Base-by-base conservation (phyloP, 2,888 invertebrate species). In the Brachylomia viminalis region DNA sequence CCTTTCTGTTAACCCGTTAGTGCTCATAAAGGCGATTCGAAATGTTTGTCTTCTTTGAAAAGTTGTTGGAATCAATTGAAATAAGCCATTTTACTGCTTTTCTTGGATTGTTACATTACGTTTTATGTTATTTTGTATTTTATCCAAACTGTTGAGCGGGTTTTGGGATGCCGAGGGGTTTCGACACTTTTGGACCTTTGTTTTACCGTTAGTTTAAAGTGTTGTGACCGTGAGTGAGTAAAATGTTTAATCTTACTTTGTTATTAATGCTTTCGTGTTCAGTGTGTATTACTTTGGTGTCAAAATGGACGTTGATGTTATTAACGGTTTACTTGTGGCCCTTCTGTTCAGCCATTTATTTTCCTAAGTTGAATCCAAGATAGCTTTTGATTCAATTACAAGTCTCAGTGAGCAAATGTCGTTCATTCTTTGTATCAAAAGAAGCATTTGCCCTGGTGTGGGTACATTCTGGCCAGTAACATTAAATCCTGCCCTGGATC, bases 11-110 rank as follows among this genome's bases (percentile, higher is more conserved):
- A 72, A 81, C 59, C 59, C 72, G 59, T 81, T 76, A 76, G 54
- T 38, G 38, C 52, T 67, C 85, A 68, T 77, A 77, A 85, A 83
- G 59, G 54, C 15, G 54, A 62, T 62, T 80, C 67, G 42, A 30
- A 67, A 69, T 82, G 77, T 77, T 72, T 70, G 52, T 52, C 49
- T 69, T 49, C 71, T 68, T 85, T 77, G 76, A 65, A 62, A 62
- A 58, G 61, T 82, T 75, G 27, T 38, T 27, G 62, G 45, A 65
- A 72, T 73, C 82, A 74, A 83, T 82, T 85, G 85, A 82, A 83
- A 77, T 77, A 58, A 72, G 73, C 27, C 4, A 68, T 85, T 77
- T 83, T 74, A 83, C 15, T 54, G 71, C 49, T 49, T 79, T 33
- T 11, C 80, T 42, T 5, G 10, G n/a, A 67, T 52, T 58, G 70